phyloP scores from a whole-genome alignment of 2,797 vertebrate species.

The Smutsia gigantea region DNA sequence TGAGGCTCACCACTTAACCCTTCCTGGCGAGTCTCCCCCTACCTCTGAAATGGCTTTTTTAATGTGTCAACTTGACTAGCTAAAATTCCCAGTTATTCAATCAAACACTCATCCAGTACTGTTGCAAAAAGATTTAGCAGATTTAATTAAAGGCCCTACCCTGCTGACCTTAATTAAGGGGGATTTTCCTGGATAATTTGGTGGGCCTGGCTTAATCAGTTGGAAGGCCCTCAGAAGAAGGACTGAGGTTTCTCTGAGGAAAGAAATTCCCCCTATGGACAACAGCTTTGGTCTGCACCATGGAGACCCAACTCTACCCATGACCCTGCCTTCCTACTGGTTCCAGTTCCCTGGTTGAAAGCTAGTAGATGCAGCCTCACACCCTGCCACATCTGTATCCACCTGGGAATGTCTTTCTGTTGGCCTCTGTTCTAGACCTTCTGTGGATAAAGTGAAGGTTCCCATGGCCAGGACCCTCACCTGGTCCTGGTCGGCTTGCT shows the following conservation, averaged over 20 bases:
- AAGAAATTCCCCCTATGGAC: neutral
- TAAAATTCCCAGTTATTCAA: neutral
- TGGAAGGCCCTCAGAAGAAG: neutral
- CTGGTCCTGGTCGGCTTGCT: too few species aligned
- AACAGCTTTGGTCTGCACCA: neutral
- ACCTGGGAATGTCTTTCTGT: neutral
- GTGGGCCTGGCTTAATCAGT: neutral
- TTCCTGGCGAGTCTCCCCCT: neutral
- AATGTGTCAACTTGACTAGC: neutral
- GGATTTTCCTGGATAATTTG: neutral
- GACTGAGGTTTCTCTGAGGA: neutral
- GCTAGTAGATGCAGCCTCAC: fast-evolving
- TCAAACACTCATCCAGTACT: neutral
- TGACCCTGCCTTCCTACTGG: neutral
- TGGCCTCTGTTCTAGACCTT: neutral
- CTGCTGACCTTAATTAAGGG: conserved; percentile 31
- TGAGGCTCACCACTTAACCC: neutral
- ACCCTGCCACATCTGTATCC: fast-evolving
- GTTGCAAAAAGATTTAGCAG: neutral
- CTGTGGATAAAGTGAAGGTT: too few species aligned
- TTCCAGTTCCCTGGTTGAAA: neutral
- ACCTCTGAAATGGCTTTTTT: neutral
- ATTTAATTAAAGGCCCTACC: neutral
- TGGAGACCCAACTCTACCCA: too few species aligned
- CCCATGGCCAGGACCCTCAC: too few species aligned